phyloP scores from a whole-genome alignment of 1,140 invertebrate genomes.

The Drosophila bocqueti region DNA sequence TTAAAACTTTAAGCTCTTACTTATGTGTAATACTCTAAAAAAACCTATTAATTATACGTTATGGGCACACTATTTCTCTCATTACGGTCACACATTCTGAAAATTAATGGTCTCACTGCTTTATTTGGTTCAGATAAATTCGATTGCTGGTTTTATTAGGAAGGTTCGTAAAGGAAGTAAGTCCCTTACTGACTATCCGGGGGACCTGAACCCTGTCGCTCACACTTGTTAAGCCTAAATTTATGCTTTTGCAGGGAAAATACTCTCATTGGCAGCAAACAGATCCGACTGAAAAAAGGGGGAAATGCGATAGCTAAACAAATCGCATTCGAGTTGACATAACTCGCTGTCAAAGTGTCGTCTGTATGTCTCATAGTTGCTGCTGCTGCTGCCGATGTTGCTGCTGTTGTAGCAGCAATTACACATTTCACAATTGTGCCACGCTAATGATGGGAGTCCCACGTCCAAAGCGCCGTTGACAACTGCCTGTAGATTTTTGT shows the following conservation, averaged over 20 bases:
- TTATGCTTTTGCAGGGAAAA: constrained; percentile 57
- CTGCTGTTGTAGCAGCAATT: constrained; percentile 74
- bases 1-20: no score
- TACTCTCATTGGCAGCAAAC: constrained; percentile 66
- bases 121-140: background rate
- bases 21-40: background rate
- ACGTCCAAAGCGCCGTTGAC: constrained; percentile 75
- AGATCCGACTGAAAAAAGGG: constrained; percentile 30
- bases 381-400: constrained; percentile 37
- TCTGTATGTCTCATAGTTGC: constrained; percentile 75
- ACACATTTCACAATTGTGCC: constrained; percentile 83
- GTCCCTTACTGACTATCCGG: background rate
- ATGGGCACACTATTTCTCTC: background rate
- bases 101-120: background rate
- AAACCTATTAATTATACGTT: background rate
- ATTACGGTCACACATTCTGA: background rate
- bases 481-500: constrained; percentile 78
- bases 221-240: constrained; percentile 42
- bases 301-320: constrained; percentile 63
- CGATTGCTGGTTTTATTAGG: background rate
- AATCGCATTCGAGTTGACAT: constrained; percentile 80
- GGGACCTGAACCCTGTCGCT: background rate
- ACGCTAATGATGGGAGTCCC: constrained; percentile 83
- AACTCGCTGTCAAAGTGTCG: constrained; percentile 81
- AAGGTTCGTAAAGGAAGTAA: background rate